Base-by-base conservation (phyloP, 2,888 invertebrate genomes). In the Arenicola marina region DNA sequence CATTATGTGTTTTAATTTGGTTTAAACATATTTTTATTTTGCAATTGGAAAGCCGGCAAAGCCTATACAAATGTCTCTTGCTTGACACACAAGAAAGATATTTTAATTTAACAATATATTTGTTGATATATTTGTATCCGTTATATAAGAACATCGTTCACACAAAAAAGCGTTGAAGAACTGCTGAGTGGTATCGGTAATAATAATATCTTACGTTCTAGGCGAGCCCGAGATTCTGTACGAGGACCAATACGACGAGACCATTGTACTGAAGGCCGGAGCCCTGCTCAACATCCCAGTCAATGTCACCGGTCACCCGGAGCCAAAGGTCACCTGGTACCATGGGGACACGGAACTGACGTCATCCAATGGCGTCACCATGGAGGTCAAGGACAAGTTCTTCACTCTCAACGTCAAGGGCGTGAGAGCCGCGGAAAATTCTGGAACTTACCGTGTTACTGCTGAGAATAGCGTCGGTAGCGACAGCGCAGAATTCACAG, bases 381-480 rank as follows among this genome's bases (percentile, higher is more conserved):
- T 70, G 28, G 66, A 69, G 28, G 56, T 59, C 53, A 77, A 83
- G 59, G 74, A 80, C 11, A 75, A 76, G 63, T 31, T 18, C 2
- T 31, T 54, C 26, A 60, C 48, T 18, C 29, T 59, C 28, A 53
- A 44, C 29, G 53, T 69, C 2, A 65, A 69, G 26, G 58, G 57
- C 26, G 63, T 53, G 26, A n/a, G n/a, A n/a, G 86, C 87, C 61
- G 86, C 93, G 58, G 84, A 87, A 18, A 92, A 94, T 83, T 87
- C 93, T 61, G 95, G 94, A 1, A 92, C 92, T 83, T 94, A 94
- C 78, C 89, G 89, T 76, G 88, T 94, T 34, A 88, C 88, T 69
- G 92, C 92, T 0, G 87, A 87, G 38, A 95, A 93, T 81, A 87
- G 87, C 70, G 87, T 93, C 53, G 93, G 93, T 0, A 91, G 92